Evolutionary conservation across 2,888 invertebrate species (phyloP).

Genomic region (Apodemia zela): DNA sequence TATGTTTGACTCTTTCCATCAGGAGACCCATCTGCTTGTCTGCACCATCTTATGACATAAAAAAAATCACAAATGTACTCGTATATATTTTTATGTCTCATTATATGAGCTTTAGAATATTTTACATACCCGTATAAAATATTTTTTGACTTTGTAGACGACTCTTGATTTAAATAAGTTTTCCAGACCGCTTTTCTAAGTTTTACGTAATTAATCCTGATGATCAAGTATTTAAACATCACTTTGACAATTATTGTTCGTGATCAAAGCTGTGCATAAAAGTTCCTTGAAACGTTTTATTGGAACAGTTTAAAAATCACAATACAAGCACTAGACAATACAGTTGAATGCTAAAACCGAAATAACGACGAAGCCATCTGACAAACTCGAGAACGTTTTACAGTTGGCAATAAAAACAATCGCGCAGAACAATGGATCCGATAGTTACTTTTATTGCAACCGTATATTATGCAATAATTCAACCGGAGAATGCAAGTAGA

Average conservation of each 20-base stretch:
- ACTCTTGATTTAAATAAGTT: no score
- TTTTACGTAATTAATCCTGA: no score
- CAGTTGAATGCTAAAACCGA: slow-evolving; percentile 9
- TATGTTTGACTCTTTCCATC: no score
- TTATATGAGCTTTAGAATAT: no score
- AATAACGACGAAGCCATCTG: slow-evolving; percentile 29
- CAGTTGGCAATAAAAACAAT: slow-evolving; percentile 58
- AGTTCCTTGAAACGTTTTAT: background rate
- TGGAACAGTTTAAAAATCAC: background rate
- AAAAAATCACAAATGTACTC: no score
- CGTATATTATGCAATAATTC: slow-evolving; percentile 65
- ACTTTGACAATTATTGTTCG: background rate
- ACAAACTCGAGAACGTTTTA: slow-evolving; percentile 43
- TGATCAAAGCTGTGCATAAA: background rate
- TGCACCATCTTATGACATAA: no score
- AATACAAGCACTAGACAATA: slow-evolving; percentile 3
- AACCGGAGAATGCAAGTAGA: slow-evolving; percentile 60
- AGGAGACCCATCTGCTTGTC: no score
- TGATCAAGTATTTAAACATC: background rate
- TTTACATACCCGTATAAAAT: no score
- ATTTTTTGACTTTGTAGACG: no score
- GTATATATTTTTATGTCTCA: no score
- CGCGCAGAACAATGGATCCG: slow-evolving; percentile 51
- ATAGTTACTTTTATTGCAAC: slow-evolving; percentile 54
- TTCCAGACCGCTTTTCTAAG: no score